Evolutionary conservation across 2,888 invertebrate species (phyloP).

Genomic region (Cantharis rustica): DNA sequence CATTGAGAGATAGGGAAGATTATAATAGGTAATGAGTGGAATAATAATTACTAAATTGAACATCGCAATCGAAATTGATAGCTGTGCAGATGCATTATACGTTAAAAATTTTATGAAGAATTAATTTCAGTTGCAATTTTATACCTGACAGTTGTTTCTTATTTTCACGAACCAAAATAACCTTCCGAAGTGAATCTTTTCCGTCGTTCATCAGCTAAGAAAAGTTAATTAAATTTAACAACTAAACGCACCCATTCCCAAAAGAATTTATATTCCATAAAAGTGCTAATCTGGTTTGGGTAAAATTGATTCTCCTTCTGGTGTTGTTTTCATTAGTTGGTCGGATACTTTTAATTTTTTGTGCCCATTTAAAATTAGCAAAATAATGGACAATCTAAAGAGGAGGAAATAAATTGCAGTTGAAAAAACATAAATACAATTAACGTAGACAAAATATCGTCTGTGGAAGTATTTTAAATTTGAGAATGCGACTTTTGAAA

Average conservation of each 20-base stretch:
- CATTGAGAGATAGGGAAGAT: too few relatives aligned
- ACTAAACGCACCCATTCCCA: neutral
- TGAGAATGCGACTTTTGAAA: constrained; percentile 38
- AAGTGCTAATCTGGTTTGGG: neutral
- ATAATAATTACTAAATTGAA: too few relatives aligned
- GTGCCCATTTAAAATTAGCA: neutral
- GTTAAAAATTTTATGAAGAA: too few relatives aligned
- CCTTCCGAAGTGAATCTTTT: neutral
- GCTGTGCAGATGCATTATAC: too few relatives aligned
- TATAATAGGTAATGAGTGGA: too few relatives aligned
- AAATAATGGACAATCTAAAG: neutral
- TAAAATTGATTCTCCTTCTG: neutral
- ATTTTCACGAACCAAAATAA: too few relatives aligned
- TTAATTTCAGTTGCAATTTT: too few relatives aligned
- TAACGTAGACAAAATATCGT: constrained; percentile 31
- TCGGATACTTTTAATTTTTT: neutral
- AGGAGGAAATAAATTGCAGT: constrained; percentile 5
- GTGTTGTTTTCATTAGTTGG: neutral
- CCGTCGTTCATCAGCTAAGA: neutral
- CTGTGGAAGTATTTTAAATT: constrained; percentile 43
- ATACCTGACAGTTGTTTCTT: too few relatives aligned
- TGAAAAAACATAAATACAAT: constrained; percentile 28
- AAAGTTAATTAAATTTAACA: neutral
- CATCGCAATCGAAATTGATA: too few relatives aligned
- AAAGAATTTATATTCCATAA: neutral